Percentiles rank a stretch among this genome's conserved stretches.
phyloP scores from a whole-genome alignment of 2,888 invertebrate species.

The Girardia tigrina region DNA sequence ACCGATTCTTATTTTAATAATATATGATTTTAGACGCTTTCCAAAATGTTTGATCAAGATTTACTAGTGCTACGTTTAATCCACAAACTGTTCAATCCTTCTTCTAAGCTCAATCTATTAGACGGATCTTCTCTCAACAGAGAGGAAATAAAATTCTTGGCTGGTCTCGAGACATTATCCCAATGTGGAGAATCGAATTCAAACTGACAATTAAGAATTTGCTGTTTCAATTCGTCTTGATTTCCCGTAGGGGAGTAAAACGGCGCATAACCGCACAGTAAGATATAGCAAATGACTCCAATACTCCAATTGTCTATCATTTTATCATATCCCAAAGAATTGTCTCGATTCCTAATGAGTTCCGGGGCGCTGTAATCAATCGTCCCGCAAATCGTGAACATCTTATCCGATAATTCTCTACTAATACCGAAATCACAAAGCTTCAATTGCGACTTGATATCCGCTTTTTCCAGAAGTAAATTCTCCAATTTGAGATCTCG shows the following conservation, averaged over 20 bases:
- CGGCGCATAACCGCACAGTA: constrained; percentile 32
- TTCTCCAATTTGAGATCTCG: constrained; percentile 34
- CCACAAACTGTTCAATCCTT: constrained; percentile 19
- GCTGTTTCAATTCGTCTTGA: constrained; percentile 19
- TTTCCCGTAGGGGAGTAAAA: constrained; percentile 30
- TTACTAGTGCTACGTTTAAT: too few relatives aligned
- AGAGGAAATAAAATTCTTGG: constrained; percentile 28
- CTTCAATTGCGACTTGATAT: background rate
- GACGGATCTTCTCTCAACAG: constrained; percentile 23
- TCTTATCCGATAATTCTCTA: background rate
- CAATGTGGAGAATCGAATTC: constrained; percentile 30
- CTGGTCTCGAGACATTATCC: constrained; percentile 25
- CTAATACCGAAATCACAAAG: constrained; percentile 31
- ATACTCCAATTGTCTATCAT: constrained; percentile 32
- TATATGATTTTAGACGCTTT: too few relatives aligned
- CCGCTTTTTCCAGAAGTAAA: constrained; percentile 15
- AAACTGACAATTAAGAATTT: constrained; percentile 28
- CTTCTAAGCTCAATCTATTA: background rate
- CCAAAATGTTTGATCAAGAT: too few relatives aligned
- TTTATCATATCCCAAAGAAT: background rate
- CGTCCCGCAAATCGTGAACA: constrained; percentile 34
- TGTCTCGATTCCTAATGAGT: constrained; percentile 23
- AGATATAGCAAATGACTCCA: constrained; percentile 32
- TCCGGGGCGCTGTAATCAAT: constrained; percentile 33
- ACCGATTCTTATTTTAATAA: too few relatives aligned